These are phyloP conservation scores for Archegozetes longisetosus DNA, from an alignment of 1,140 invertebrate genomes.

Conservation along the genomic window DNA sequence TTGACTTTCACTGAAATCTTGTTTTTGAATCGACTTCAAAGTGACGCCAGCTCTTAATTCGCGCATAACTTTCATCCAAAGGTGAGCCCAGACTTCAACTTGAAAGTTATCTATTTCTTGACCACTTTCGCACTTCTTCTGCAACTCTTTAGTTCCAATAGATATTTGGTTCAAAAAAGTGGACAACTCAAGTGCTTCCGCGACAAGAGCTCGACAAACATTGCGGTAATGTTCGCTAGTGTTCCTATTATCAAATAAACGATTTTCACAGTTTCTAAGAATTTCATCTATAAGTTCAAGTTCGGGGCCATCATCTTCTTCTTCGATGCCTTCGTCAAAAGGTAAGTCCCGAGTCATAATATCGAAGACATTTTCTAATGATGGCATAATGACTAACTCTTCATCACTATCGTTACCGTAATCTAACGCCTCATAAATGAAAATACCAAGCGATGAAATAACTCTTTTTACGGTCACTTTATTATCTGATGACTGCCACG, in stretches of 20 bases:
- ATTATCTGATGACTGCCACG: not conserved
- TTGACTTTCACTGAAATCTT: conserved; percentile 31
- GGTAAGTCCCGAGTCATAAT: conserved; percentile 66
- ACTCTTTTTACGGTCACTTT: not conserved
- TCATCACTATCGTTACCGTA: not conserved
- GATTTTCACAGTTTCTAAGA: not conserved
- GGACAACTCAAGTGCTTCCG: conserved; percentile 73
- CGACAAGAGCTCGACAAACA: conserved; percentile 70
- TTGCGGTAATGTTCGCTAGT: conserved; percentile 71
- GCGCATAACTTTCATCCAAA: conserved; percentile 89
- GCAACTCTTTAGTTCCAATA: conserved; percentile 31
- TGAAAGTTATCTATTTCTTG: not conserved
- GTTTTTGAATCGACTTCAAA: conserved; percentile 59
- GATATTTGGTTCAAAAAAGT: conserved; percentile 70
- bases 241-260: too few relatives aligned
- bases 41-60: conserved; percentile 64
- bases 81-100: conserved; percentile 51
- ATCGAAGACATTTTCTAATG: conserved; percentile 41
- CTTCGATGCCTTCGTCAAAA: conserved; percentile 61
- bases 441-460: not conserved
- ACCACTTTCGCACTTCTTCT: not conserved
- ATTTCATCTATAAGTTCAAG: conserved; percentile 41
- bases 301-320: conserved; percentile 62
- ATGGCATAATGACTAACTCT: not conserved
- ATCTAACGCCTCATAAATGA: not conserved